These are phyloP conservation scores for Dunckerocampus dactyliophorus DNA, from an alignment of 2,113 vertebrate genomes.

Conservation along the genomic window DNA sequence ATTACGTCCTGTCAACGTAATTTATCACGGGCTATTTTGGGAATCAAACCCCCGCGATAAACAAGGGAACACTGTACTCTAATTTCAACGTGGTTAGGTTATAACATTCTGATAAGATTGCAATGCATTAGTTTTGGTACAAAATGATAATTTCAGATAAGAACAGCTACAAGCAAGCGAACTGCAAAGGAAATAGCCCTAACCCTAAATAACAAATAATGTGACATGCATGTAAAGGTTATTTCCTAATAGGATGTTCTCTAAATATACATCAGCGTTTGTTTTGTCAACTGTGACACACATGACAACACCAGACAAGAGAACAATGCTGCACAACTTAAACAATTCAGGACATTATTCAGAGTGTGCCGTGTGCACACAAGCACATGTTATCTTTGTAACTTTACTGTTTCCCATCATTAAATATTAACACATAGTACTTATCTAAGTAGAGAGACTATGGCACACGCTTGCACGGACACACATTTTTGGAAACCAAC, in stretches of 20 bases:
- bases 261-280: background rate
- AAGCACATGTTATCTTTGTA: constrained; percentile 33
- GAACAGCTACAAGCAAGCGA: no score
- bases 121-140: no score
- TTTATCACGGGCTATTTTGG: no score
- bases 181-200: no score
- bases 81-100: no score
- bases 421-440: constrained; percentile 34
- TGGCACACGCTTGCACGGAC: background rate
- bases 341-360: constrained; percentile 45
- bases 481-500: background rate
- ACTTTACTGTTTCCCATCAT: constrained; percentile 46
- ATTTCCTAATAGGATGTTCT: background rate
- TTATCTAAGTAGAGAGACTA: constrained; percentile 5
- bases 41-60: no score
- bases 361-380: constrained; percentile 50
- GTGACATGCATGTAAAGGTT: background rate
- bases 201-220: background rate
- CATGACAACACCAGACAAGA: constrained; percentile 24
- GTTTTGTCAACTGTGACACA: background rate
- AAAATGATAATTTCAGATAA: no score
- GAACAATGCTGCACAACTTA: background rate
- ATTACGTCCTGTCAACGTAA: no score
- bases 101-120: no score
- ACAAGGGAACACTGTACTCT: no score